Evolutionary conservation across 1,140 invertebrate species (phyloP).

Genomic region (Apocrypta bakeri): DNA sequence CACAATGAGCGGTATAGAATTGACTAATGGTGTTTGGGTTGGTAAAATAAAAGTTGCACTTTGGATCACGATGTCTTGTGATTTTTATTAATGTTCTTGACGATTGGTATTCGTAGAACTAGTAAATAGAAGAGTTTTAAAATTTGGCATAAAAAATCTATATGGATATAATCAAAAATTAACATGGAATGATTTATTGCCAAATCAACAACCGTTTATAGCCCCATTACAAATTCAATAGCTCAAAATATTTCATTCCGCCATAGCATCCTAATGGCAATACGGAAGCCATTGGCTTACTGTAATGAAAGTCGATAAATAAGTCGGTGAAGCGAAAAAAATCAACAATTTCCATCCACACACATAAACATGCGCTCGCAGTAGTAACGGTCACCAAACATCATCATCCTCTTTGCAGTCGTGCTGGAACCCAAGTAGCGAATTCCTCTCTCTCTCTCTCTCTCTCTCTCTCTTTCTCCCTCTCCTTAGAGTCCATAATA

Average conservation of each 20-base stretch:
- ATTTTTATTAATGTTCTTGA: too few relatives aligned
- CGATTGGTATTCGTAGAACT: too few relatives aligned
- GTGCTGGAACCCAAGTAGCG: not conserved
- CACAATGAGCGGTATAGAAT: not conserved
- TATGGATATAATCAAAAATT: too few relatives aligned
- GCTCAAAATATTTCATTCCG: not conserved
- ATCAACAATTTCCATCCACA: not conserved
- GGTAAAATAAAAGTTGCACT: not conserved
- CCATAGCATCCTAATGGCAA: not conserved
- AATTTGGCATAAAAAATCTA: too few relatives aligned
- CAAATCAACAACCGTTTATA: not conserved
- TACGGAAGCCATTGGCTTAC: not conserved
- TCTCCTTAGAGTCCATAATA: not conserved
- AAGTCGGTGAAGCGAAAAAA: not conserved
- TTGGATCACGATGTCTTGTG: not conserved
- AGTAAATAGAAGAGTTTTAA: too few relatives aligned
- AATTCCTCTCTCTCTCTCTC: not conserved
- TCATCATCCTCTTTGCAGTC: not conserved
- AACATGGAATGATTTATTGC: not conserved
- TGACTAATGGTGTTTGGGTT: not conserved
- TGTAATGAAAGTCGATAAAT: not conserved
- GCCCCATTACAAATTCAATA: not conserved
- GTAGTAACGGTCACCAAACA: not conserved
- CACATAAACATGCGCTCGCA: not conserved
- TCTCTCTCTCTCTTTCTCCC: too few relatives aligned